A percentile compares a stretch with the other conserved stretches of the same genome.
Evolutionary conservation across 2,797 vertebrate species (phyloP).

Genomic region (Cygnus olor): DNA sequence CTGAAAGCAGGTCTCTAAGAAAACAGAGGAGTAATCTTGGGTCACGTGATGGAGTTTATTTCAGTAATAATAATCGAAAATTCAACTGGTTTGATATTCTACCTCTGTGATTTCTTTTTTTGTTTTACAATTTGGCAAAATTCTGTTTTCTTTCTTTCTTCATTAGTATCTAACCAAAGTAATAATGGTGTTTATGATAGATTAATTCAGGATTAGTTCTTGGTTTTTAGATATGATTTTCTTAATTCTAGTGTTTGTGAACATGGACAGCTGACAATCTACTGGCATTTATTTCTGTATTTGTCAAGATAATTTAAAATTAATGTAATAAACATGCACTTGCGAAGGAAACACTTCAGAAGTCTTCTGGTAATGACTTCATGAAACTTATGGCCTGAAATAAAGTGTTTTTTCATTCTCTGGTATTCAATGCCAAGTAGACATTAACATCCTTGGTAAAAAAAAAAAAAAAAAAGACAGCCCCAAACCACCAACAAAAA

Average conservation of each 20-base stretch:
- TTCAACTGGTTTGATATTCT: not conserved
- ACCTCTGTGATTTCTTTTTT: not conserved
- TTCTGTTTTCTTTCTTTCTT: not conserved
- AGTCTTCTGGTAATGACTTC: not conserved
- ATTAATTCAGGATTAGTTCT: not conserved
- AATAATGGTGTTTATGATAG: not conserved
- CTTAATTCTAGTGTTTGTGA: not conserved
- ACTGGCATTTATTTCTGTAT: not conserved
- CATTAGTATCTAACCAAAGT: not conserved
- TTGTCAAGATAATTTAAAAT: not conserved
- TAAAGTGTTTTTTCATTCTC: not conserved
- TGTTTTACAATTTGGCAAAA: not conserved
- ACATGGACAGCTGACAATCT: not conserved
- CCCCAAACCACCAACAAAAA: not conserved
- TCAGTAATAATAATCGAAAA: conserved; percentile 14
- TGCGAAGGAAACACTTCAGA: not conserved
- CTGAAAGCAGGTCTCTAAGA: not conserved
- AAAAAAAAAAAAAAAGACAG: not conserved
- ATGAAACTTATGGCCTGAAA: not conserved
- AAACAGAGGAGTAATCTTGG: not conserved
- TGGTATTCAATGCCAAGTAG: not conserved
- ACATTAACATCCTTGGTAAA: not conserved
- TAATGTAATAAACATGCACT: not conserved
- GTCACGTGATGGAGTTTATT: not conserved
- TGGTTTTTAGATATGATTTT: not conserved